A percentile compares a stretch with the other conserved stretches of the same genome.
These are phyloP conservation scores for Picus viridis DNA, from an alignment of 2,797 vertebrate species.

Conservation along the genomic window DNA sequence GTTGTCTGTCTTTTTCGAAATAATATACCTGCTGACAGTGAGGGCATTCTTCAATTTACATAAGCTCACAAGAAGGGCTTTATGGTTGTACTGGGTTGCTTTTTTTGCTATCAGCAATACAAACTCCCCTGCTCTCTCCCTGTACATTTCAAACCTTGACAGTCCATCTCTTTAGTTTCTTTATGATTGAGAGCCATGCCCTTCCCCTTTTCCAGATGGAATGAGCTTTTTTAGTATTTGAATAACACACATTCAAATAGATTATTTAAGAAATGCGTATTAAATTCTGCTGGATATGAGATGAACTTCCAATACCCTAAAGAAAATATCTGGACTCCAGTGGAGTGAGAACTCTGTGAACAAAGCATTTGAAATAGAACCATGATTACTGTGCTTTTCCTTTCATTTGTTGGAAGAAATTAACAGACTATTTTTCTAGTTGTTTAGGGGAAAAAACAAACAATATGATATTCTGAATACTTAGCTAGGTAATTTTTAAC, in stretches of 20 bases:
- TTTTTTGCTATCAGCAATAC: conserved; percentile 61
- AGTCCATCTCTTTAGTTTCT: conserved; percentile 18
- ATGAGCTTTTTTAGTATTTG: neutral
- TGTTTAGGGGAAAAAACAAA: neutral
- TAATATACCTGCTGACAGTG: conserved; percentile 78
- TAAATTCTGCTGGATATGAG: neutral
- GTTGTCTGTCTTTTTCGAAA: conserved; percentile 77
- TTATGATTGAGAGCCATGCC: neutral
- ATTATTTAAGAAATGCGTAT: conserved; percentile 4
- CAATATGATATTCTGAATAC: neutral
- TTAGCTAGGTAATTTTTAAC: neutral
- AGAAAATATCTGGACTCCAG: neutral
- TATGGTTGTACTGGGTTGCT: conserved; percentile 50
- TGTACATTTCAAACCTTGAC: conserved; percentile 21
- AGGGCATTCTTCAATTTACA: conserved; percentile 79
- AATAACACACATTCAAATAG: neutral
- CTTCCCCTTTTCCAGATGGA: neutral
- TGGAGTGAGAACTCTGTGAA: neutral
- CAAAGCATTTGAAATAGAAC: neutral
- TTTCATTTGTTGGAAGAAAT: neutral
- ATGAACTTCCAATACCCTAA: neutral
- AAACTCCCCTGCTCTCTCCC: conserved; percentile 43
- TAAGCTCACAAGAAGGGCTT: conserved; percentile 71
- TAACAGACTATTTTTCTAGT: neutral
- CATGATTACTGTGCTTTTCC: neutral